phyloP scores from a whole-genome alignment of 1,140 invertebrate genomes.

The Cotesia typhae region DNA sequence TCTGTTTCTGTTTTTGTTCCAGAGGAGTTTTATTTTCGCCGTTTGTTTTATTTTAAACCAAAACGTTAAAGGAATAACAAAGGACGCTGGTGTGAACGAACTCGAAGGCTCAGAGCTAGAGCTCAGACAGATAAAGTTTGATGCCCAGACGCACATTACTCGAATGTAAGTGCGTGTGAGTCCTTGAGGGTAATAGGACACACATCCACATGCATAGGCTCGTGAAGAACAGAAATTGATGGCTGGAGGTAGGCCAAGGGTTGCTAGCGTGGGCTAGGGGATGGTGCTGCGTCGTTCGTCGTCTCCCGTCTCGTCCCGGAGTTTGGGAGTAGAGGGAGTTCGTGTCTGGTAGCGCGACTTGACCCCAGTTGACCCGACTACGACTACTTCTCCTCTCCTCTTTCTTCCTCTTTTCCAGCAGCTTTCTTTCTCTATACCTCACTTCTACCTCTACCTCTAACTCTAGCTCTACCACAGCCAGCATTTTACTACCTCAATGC shows the following conservation, averaged over 20 bases:
- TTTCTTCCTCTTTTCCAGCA: constrained; percentile 31
- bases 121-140: constrained; percentile 26
- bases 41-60: neutral
- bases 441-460: neutral
- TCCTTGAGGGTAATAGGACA: constrained; percentile 6
- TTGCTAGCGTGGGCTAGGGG: constrained; percentile 23
- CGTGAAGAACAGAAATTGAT: neutral
- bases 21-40: neutral
- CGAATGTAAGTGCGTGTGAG: constrained; percentile 14
- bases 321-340: constrained; percentile 29
- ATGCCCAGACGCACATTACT: constrained; percentile 30
- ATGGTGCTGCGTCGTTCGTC: constrained; percentile 27
- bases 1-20: too few species aligned
- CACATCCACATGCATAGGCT: neutral
- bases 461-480: constrained; percentile 28
- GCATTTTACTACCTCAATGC: constrained; percentile 40
- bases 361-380: constrained; percentile 61
- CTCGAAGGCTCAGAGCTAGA: neutral
- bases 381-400: constrained; percentile 45
- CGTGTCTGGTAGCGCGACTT: constrained; percentile 64
- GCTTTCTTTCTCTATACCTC: constrained; percentile 22
- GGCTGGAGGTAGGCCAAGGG: constrained; percentile 28
- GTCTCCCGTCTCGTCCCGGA: constrained; percentile 5
- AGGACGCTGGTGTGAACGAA: constrained; percentile 34
- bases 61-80: constrained; percentile 14